phyloP scores from a whole-genome alignment of 2,888 invertebrate genomes.

The Craniophora ligustri region DNA sequence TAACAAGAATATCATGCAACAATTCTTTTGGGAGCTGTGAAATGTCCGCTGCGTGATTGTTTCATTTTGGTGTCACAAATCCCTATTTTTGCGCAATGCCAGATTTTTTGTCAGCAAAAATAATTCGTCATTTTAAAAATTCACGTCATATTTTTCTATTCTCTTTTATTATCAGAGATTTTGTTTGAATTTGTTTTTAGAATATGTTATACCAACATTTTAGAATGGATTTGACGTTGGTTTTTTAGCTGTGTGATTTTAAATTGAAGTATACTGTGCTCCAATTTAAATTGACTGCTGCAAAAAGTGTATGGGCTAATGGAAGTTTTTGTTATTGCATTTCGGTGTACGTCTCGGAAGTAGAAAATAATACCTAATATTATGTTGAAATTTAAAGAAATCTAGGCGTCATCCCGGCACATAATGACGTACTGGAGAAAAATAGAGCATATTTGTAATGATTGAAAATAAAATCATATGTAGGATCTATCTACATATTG shows the following conservation, averaged over 20 bases:
- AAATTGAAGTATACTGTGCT: not conserved
- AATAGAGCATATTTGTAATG: too few relatives aligned
- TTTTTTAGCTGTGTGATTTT: slow-evolving; percentile 19
- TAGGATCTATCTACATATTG: too few relatives aligned
- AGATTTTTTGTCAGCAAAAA: slow-evolving; percentile 21
- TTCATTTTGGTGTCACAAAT: slow-evolving; percentile 39
- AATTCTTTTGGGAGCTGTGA: slow-evolving; percentile 55
- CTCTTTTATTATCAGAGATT: slow-evolving; percentile 24
- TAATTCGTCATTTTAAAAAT: slow-evolving; percentile 23
- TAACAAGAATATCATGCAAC: slow-evolving; percentile 53
- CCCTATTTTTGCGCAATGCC: slow-evolving; percentile 17
- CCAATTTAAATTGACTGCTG: not conserved
- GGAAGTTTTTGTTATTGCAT: too few relatives aligned
- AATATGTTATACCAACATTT: slow-evolving; percentile 29
- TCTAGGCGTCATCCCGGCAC: too few relatives aligned
- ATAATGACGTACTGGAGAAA: too few relatives aligned
- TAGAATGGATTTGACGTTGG: slow-evolving; percentile 15
- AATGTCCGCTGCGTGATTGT: slow-evolving; percentile 42
- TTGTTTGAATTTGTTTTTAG: slow-evolving; percentile 36
- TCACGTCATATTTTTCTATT: slow-evolving; percentile 30
- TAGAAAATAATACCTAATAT: too few relatives aligned
- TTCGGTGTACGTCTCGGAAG: too few relatives aligned
- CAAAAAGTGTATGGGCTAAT: too few relatives aligned
- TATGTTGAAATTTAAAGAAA: too few relatives aligned
- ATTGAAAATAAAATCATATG: too few relatives aligned